Evolutionary conservation across 2,888 invertebrate genomes (phyloP).

Genomic region (Crocallis elinguaria): DNA sequence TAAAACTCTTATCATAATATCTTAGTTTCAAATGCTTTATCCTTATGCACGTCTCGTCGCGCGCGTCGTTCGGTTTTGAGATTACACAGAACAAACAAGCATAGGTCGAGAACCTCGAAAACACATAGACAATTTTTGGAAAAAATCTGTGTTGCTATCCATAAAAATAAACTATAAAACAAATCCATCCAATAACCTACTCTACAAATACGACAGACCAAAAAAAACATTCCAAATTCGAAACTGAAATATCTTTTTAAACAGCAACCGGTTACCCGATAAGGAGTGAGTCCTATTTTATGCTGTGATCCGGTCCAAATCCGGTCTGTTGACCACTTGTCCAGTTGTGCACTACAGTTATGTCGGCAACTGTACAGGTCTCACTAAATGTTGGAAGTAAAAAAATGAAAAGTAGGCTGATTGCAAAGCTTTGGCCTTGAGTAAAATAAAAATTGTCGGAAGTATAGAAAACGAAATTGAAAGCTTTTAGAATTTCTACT

Average conservation of each 20-base stretch:
- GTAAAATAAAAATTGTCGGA: not conserved
- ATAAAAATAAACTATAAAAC: not conserved
- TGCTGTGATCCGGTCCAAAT: slow-evolving; percentile 48
- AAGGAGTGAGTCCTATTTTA: slow-evolving; percentile 50
- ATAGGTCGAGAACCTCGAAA: no score
- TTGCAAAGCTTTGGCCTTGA: slow-evolving; percentile 8
- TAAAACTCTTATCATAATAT: no score
- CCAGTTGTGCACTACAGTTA: slow-evolving; percentile 48
- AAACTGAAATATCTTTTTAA: slow-evolving; percentile 26
- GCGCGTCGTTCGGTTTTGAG: no score
- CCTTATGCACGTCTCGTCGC: no score
- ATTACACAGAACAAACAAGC: no score
- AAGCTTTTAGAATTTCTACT: not conserved
- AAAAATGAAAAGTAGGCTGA: slow-evolving; percentile 9
- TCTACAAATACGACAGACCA: slow-evolving; percentile 1
- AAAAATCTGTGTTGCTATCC: no score
- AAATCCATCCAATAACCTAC: not conserved
- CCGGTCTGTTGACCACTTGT: slow-evolving; percentile 39
- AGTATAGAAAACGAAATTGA: not conserved
- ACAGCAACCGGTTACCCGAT: slow-evolving; percentile 47
- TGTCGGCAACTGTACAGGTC: slow-evolving; percentile 31
- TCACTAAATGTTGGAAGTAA: slow-evolving; percentile 28
- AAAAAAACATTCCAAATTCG: slow-evolving; percentile 32
- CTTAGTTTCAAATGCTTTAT: no score
- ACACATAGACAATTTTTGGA: no score